A percentile compares a stretch with the other conserved stretches of the same genome.
These are phyloP conservation scores for Micoletzkya japonica DNA, from an alignment of 2,888 invertebrate species.

Conservation along the genomic window DNA sequence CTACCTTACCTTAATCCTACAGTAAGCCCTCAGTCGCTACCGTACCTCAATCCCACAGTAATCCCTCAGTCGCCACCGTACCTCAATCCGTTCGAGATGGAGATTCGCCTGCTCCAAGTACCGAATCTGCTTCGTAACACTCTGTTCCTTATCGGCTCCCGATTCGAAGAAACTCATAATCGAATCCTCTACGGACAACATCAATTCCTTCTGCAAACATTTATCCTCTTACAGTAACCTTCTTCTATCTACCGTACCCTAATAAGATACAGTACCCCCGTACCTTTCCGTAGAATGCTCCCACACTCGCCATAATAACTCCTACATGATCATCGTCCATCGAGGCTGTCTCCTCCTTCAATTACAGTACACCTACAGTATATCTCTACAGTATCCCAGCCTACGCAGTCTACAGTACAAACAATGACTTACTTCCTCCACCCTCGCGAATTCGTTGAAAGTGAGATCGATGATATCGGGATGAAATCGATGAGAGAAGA, in stretches of 20 bases:
- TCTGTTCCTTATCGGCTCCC: conserved; percentile 6
- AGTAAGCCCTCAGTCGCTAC: too few species aligned
- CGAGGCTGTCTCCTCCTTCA: not conserved
- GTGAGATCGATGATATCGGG: conserved; percentile 46
- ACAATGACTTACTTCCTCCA: conserved; percentile 4
- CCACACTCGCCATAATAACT: conserved; percentile 22
- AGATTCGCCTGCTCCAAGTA: conserved; percentile 51
- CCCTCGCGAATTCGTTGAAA: conserved; percentile 29
- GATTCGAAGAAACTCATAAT: conserved; percentile 38
- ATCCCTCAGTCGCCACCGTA: too few species aligned
- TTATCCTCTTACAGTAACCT: not conserved
- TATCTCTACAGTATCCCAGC: not conserved
- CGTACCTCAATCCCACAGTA: too few species aligned
- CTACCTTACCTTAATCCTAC: too few species aligned
- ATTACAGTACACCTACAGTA: not conserved
- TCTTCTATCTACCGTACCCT: not conserved
- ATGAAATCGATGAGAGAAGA: conserved; percentile 57
- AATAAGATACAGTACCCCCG: not conserved
- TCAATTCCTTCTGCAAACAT: conserved; percentile 31
- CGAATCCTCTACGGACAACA: conserved; percentile 37
- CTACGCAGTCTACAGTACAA: too few species aligned
- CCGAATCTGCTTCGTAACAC: conserved; percentile 52
- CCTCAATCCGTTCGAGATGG: conserved; percentile 48
- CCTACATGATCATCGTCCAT: conserved; percentile 18
- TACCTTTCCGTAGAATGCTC: conserved; percentile 24